A percentile compares a stretch with the other conserved stretches of the same genome.
Evolutionary conservation across 2,113 vertebrate genomes (phyloP).

Genomic region (Gasterosteus aculeatus): DNA sequence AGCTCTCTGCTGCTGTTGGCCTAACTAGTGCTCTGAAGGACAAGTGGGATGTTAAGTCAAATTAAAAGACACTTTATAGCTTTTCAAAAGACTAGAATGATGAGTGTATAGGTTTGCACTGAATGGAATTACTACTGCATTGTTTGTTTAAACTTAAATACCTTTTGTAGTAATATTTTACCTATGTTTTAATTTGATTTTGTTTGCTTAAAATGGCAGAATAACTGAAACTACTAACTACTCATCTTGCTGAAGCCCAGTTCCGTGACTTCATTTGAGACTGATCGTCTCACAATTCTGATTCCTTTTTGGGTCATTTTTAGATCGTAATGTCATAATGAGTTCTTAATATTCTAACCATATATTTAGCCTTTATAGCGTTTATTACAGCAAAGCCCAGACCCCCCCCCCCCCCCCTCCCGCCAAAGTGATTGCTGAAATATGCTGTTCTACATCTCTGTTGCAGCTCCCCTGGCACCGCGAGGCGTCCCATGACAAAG

Average conservation of each 20-base stretch:
- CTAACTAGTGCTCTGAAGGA: neutral
- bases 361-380: neutral
- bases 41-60: neutral
- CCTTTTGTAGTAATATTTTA: neutral
- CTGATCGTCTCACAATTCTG: neutral
- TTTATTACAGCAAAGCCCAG: neutral
- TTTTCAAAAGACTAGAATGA: neutral
- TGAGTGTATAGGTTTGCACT: neutral
- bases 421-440: neutral
- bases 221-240: neutral
- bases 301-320: conserved; percentile 8
- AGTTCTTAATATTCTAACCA: conserved; percentile 3
- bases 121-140: neutral
- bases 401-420: neutral
- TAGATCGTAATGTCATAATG: conserved; percentile 29
- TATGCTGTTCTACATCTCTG: conserved; percentile 25
- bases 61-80: neutral
- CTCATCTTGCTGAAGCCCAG: neutral
- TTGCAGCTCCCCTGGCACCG: conserved; percentile 76
- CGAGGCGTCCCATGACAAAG: conserved; percentile 86
- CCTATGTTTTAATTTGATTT: neutral
- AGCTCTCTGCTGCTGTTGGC: neutral
- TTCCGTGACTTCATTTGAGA: neutral
- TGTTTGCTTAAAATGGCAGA: neutral
- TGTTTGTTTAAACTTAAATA: neutral